Evolutionary conservation across 2,113 vertebrate genomes (phyloP).

Genomic region (Menidia beryllina): DNA sequence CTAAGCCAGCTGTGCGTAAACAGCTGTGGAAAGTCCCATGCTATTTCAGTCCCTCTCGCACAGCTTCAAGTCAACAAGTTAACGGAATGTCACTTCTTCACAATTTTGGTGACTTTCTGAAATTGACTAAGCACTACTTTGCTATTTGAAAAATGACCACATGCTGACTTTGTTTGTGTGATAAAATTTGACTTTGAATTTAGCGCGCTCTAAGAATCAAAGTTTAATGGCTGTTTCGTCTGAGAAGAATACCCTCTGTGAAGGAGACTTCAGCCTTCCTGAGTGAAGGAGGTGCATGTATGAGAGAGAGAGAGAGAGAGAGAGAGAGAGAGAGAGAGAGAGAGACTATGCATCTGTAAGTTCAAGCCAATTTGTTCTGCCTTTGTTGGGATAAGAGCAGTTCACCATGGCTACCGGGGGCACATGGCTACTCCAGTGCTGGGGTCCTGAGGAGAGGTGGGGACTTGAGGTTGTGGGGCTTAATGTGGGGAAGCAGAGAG

Average conservation of each 20-base stretch:
- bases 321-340: constrained; percentile 19
- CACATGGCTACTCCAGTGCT: constrained; percentile 47
- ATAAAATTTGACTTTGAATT: constrained; percentile 66
- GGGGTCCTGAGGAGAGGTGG: constrained; percentile 53
- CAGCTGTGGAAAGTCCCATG: constrained; percentile 65
- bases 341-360: constrained; percentile 15
- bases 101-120: background rate
- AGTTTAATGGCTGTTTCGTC: constrained; percentile 11
- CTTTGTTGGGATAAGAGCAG: constrained; percentile 66
- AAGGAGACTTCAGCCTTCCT: background rate
- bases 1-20: constrained; percentile 38
- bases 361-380: constrained; percentile 44
- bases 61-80: constrained; percentile 11
- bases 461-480: constrained; percentile 17
- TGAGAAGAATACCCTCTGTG: constrained; percentile 23
- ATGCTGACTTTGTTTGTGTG: background rate
- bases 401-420: constrained; percentile 68
- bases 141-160: background rate
- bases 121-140: background rate
- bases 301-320: background rate
- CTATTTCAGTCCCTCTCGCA: constrained; percentile 51
- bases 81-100: background rate
- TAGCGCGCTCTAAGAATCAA: constrained; percentile 40
- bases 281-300: constrained; percentile 9
- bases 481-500: background rate